Percentiles rank a stretch among this genome's conserved stretches.
phyloP scores from a whole-genome alignment of 2,113 vertebrate species.

The Caloenas nicobarica region DNA sequence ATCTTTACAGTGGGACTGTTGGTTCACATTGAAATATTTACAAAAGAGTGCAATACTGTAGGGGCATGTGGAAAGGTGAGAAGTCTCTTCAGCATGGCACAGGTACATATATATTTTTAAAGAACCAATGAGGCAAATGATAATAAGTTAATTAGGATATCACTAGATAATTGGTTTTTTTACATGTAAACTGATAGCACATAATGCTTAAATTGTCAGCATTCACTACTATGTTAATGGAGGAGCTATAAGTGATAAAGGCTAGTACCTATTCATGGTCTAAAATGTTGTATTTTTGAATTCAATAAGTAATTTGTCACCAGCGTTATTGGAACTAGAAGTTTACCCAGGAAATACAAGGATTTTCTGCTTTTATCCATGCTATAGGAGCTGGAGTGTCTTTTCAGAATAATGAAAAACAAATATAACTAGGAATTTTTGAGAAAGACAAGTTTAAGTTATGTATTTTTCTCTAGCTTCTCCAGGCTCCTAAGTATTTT shows the following conservation, averaged over 20 bases:
- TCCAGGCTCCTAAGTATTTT: conserved; percentile 30
- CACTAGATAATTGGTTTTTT: not conserved
- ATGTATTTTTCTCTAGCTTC: not conserved
- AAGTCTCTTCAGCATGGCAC: not conserved
- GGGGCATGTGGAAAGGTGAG: not conserved
- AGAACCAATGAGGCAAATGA: not conserved
- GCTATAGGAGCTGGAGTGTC: not conserved
- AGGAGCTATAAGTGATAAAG: not conserved
- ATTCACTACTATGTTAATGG: not conserved
- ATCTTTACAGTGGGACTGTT: not conserved
- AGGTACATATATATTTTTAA: not conserved
- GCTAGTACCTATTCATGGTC: not conserved
- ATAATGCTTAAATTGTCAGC: not conserved
- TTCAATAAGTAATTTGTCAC: not conserved
- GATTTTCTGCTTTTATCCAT: not conserved
- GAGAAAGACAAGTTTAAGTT: not conserved
- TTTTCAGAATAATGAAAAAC: not conserved
- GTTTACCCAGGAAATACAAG: not conserved
- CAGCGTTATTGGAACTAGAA: not conserved
- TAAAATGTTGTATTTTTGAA: not conserved
- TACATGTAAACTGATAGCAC: not conserved
- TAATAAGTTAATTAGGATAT: not conserved
- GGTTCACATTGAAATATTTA: not conserved
- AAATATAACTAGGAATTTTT: not conserved
- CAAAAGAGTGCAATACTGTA: not conserved